phyloP scores from a whole-genome alignment of 2,113 vertebrate genomes.

The Bettongia penicillata region DNA sequence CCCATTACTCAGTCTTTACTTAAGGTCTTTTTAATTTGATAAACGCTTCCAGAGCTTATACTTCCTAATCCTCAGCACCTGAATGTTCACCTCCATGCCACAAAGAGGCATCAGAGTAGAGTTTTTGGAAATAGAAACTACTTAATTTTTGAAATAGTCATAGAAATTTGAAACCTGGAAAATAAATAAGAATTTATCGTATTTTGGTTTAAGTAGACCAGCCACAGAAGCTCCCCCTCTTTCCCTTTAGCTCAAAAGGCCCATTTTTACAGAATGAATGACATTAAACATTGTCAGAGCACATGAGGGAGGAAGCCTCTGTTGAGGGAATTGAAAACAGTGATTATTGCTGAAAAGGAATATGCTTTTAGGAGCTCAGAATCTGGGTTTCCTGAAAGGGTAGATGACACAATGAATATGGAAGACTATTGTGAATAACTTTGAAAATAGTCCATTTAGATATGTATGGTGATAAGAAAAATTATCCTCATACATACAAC shows the following conservation, averaged over 20 bases:
- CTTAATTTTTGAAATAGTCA: background rate
- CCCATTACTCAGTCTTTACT: no score
- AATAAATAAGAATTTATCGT: background rate
- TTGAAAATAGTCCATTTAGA: no score
- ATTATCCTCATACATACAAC: no score
- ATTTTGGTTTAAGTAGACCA: background rate
- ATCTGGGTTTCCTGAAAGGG: no score
- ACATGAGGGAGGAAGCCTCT: background rate
- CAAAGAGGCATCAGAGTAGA: background rate
- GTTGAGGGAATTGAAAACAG: background rate
- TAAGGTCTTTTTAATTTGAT: background rate
- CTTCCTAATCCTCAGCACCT: background rate
- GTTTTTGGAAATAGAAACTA: background rate
- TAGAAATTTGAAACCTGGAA: background rate
- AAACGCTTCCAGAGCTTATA: background rate
- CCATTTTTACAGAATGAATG: background rate
- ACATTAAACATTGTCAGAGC: background rate
- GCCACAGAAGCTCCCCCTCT: background rate
- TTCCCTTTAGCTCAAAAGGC: background rate
- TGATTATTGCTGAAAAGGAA: background rate
- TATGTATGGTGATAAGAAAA: no score
- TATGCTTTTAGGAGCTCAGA: background rate
- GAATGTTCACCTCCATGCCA: background rate
- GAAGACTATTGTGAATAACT: no score
- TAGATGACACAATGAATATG: no score